A percentile compares a stretch with the other conserved stretches of the same genome.
These are phyloP conservation scores for Fregetta grallaria DNA, from an alignment of 2,113 vertebrate genomes.

Conservation along the genomic window DNA sequence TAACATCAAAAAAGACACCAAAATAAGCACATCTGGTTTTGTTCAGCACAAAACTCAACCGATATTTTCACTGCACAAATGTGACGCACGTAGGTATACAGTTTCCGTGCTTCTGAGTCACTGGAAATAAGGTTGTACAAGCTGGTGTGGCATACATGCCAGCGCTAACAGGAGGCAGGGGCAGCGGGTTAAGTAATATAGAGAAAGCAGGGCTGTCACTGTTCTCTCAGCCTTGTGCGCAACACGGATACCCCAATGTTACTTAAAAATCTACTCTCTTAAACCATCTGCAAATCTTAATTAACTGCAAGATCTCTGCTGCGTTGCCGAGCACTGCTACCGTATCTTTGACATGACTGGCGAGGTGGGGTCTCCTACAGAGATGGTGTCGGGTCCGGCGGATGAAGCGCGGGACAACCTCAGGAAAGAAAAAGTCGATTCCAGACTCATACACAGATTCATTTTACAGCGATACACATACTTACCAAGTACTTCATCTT, in stretches of 20 bases:
- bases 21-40: neutral
- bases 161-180: neutral
- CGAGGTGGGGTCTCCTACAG: neutral
- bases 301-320: neutral
- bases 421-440: neutral
- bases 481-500: neutral
- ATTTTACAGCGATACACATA: neutral
- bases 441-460: neutral
- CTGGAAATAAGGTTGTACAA: neutral
- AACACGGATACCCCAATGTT: neutral
- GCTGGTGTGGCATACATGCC: neutral
- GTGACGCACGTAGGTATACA: rapidly evolving
- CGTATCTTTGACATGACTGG: neutral
- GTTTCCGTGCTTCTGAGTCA: neutral
- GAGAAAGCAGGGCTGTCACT: neutral
- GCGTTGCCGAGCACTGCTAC: neutral
- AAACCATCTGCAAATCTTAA: neutral
- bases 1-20: neutral
- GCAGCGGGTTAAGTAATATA: neutral
- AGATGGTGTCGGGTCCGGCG: rapidly evolving
- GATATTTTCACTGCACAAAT: neutral
- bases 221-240: neutral
- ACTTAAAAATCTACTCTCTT: neutral
- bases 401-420: rapidly evolving
- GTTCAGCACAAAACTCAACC: neutral